These are phyloP conservation scores for Margaritifera margaritifera DNA, from an alignment of 2,888 invertebrate species.

Conservation along the genomic window DNA sequence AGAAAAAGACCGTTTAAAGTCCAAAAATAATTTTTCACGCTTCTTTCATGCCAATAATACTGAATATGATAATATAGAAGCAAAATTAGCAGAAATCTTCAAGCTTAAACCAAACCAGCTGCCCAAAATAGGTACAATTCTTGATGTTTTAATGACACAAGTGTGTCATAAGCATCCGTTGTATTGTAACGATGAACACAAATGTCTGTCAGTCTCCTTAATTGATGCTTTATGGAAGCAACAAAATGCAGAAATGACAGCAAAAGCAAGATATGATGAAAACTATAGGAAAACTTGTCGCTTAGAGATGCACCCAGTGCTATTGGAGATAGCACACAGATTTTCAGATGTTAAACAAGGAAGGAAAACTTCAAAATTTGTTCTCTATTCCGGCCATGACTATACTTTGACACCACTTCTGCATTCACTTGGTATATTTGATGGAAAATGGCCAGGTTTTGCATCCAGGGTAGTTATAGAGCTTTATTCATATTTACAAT, in stretches of 20 bases:
- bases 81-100: conserved; percentile 82
- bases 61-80: conserved; percentile 77
- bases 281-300: conserved; percentile 77
- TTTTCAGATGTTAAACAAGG: conserved; percentile 40
- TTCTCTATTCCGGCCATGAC: conserved; percentile 93
- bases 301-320: conserved; percentile 86
- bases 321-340: conserved; percentile 81
- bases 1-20: neutral
- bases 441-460: conserved; percentile 82
- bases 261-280: conserved; percentile 10
- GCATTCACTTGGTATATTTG: conserved; percentile 83
- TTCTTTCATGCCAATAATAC: conserved; percentile 75
- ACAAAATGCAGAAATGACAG: conserved; percentile 35
- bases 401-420: conserved; percentile 89
- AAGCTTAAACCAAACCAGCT: conserved; percentile 77
- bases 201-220: conserved; percentile 47
- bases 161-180: conserved; percentile 88
- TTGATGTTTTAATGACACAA: conserved; percentile 88
- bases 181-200: conserved; percentile 80
- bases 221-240: conserved; percentile 50
- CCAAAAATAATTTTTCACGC: conserved; percentile 77
- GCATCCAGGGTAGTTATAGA: conserved; percentile 91
- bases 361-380: conserved; percentile 73
- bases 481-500: conserved; percentile 78
- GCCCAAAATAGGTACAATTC: conserved; percentile 78